Evolutionary conservation across 1,140 invertebrate genomes (phyloP).

Genomic region (Pygmarrhopalites habei): DNA sequence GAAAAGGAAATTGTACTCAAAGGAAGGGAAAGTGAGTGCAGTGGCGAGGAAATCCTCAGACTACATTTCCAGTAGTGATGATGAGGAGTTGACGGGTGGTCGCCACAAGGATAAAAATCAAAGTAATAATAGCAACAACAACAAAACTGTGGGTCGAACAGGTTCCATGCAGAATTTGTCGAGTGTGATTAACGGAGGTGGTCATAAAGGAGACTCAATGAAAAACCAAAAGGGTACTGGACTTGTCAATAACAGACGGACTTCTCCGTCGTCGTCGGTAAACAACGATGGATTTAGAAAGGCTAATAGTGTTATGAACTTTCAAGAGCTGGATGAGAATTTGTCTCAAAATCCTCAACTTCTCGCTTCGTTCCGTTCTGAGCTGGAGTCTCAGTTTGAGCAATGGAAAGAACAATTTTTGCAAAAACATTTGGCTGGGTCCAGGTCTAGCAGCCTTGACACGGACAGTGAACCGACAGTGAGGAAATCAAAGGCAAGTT

Average conservation of each 20-base stretch:
- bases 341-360: slow-evolving; percentile 25
- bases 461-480: neutral
- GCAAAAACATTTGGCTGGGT: slow-evolving; percentile 23
- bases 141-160: neutral
- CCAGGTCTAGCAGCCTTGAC: slow-evolving; percentile 19
- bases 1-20: slow-evolving; percentile 19
- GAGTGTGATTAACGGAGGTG: neutral
- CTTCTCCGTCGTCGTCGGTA: neutral
- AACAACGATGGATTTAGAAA: slow-evolving; percentile 10
- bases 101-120: neutral
- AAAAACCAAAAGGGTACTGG: neutral
- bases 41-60: neutral
- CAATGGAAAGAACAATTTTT: slow-evolving; percentile 37
- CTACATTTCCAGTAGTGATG: slow-evolving; percentile 29
- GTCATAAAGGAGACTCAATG: neutral
- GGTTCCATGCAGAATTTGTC: slow-evolving; percentile 36
- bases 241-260: slow-evolving; percentile 3
- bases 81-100: slow-evolving; percentile 20
- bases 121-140: neutral
- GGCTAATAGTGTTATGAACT: slow-evolving; percentile 28
- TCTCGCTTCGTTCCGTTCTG: slow-evolving; percentile 17
- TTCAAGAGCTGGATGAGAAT: slow-evolving; percentile 18
- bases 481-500: no score
- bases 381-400: slow-evolving; percentile 36
- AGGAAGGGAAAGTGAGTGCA: neutral